Evolutionary conservation across 2,113 vertebrate species (phyloP).

Genomic region (Egretta garzetta): DNA sequence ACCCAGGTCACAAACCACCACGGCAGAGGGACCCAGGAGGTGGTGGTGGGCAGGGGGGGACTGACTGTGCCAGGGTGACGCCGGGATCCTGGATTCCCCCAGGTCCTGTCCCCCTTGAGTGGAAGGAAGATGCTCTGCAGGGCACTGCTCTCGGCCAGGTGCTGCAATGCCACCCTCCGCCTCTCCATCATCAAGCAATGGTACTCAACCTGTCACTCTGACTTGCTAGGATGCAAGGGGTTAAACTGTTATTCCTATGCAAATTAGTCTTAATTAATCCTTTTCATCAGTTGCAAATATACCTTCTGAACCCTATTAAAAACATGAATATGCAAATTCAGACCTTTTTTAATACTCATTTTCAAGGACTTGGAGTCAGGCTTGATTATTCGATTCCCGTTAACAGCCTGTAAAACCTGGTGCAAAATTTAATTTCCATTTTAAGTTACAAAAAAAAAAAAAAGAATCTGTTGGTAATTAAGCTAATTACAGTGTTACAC

Average conservation of each 20-base stretch:
- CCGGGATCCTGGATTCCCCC: neutral
- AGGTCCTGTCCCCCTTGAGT: neutral
- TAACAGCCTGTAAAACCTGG: constrained; percentile 79
- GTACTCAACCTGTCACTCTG: neutral
- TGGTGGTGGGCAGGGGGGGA: neutral
- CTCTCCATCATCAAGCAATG: neutral
- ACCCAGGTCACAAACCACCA: neutral
- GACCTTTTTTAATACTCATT: constrained; percentile 81
- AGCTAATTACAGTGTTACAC: constrained; percentile 70
- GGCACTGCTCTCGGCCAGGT: neutral
- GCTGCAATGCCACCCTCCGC: rapidly evolving
- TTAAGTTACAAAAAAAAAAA: constrained; percentile 72
- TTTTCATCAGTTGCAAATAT: constrained; percentile 82
- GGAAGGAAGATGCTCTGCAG: neutral
- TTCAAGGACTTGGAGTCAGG: constrained; percentile 78
- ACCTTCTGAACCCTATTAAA: constrained; percentile 82
- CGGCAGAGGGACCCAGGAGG: neutral
- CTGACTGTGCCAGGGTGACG: rapidly evolving
- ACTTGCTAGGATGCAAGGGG: constrained; percentile 47
- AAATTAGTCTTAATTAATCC: constrained; percentile 82
- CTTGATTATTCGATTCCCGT: constrained; percentile 82
- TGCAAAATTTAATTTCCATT: constrained; percentile 83
- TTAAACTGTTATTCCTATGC: constrained; percentile 76
- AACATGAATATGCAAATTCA: constrained; percentile 84
- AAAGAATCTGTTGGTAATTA: constrained; percentile 69